These are phyloP conservation scores for Delphinus delphis DNA, from an alignment of 2,113 vertebrate species.

Conservation along the genomic window DNA sequence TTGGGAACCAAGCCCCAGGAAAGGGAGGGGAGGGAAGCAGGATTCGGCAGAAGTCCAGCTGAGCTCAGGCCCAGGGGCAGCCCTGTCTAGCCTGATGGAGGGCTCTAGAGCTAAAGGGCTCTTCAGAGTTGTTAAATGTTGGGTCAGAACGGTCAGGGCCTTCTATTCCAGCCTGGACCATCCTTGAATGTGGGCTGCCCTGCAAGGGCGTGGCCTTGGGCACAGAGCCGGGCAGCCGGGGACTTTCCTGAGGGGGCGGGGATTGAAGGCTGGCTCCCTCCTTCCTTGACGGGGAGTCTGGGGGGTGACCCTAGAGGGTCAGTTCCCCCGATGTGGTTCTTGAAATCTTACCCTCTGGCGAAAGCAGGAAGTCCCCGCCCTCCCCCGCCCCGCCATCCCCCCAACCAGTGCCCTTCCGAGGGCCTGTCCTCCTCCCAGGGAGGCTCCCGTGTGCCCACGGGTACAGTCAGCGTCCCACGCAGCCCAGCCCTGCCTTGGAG, in stretches of 20 bases:
- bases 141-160: neutral
- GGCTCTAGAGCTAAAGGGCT: neutral
- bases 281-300: neutral
- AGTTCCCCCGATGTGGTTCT: neutral
- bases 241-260: neutral
- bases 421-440: rapidly evolving
- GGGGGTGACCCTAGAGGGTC: too few species aligned
- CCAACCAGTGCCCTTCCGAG: rapidly evolving
- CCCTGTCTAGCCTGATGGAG: neutral
- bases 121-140: neutral
- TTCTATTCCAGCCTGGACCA: neutral
- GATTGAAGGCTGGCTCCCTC: neutral
- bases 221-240: neutral
- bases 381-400: rapidly evolving
- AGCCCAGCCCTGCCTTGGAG: neutral
- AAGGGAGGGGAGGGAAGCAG: neutral
- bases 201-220: neutral
- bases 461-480: too few species aligned
- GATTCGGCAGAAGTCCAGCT: neutral
- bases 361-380: neutral
- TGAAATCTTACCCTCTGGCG: neutral
- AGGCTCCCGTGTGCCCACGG: neutral
- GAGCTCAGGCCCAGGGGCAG: neutral
- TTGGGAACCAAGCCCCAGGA: too few species aligned
- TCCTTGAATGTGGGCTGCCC: neutral